Conservation (phyloP, 2,888 invertebrate genomes). For the Strigamia maritima region DNA sequence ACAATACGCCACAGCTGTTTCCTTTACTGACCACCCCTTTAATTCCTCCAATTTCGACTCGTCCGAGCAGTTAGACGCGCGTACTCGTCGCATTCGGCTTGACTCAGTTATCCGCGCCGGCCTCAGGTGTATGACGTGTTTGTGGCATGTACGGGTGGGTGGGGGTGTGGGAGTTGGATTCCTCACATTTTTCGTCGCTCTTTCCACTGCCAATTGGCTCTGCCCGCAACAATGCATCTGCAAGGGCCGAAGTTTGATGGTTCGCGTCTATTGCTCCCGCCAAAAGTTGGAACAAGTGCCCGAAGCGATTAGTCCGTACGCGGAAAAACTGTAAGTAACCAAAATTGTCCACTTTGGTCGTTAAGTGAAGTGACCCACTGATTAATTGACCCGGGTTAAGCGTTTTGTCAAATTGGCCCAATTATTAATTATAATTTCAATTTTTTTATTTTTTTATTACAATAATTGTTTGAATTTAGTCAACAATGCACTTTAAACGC, state of each 20-base stretch:
- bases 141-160: background rate
- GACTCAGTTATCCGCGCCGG: background rate
- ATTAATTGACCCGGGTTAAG: too few species aligned
- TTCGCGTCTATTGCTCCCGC: conserved; percentile 21
- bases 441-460: too few species aligned
- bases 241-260: conserved; percentile 11
- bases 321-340: conserved; percentile 35
- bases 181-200: background rate
- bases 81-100: background rate
- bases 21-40: background rate
- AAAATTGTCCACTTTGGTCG: too few species aligned
- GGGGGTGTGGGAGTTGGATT: background rate
- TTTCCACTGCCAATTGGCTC: background rate
- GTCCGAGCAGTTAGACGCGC: conserved; percentile 5
- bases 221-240: conserved; percentile 25
- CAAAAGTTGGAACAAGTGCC: conserved; percentile 19
- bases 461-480: too few species aligned
- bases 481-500: too few species aligned
- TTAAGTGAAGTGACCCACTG: too few species aligned
- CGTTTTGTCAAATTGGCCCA: too few species aligned
- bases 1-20: background rate
- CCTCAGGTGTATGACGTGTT: conserved; percentile 1
- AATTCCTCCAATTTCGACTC: background rate
- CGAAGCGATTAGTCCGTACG: conserved; percentile 1
- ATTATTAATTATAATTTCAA: too few species aligned